A percentile compares a stretch with the other conserved stretches of the same genome.
phyloP scores from a whole-genome alignment of 2,113 vertebrate genomes.

The Pygoscelis adeliae region DNA sequence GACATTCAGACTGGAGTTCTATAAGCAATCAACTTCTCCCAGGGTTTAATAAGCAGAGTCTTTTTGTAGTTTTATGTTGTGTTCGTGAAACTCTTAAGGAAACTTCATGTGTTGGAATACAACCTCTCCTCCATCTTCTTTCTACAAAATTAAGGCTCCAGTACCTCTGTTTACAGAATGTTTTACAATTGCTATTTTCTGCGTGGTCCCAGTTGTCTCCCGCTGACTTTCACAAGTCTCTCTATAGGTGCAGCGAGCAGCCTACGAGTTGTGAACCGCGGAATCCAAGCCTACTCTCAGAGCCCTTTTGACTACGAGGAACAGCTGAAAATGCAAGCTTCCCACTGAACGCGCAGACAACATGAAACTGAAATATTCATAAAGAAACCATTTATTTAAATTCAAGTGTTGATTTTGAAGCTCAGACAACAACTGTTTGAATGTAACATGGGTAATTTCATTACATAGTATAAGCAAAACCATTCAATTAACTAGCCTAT shows the following conservation, averaged over 20 bases:
- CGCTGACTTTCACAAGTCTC: not conserved
- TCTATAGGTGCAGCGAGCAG: not conserved
- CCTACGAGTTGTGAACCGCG: not conserved
- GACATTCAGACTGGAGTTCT: not conserved
- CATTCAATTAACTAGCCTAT: not conserved
- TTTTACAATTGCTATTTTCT: not conserved
- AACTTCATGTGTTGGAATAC: not conserved
- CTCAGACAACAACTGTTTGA: not conserved
- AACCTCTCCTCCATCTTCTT: not conserved
- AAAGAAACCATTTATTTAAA: not conserved
- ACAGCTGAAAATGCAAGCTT: not conserved
- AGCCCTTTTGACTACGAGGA: not conserved
- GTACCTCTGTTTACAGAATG: not conserved
- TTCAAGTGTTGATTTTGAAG: not conserved
- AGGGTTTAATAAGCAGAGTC: not conserved
- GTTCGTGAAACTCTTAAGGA: not conserved
- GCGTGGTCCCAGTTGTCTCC: not conserved
- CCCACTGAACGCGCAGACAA: accelerated
- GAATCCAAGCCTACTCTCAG: not conserved
- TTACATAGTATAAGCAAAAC: not conserved
- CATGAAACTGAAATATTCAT: not conserved
- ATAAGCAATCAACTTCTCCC: not conserved
- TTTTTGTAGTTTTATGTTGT: not conserved
- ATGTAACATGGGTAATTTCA: not conserved
- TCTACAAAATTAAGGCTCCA: not conserved